Conservation (phyloP, 1,140 invertebrate species). For the Bombus superbus region DNA sequence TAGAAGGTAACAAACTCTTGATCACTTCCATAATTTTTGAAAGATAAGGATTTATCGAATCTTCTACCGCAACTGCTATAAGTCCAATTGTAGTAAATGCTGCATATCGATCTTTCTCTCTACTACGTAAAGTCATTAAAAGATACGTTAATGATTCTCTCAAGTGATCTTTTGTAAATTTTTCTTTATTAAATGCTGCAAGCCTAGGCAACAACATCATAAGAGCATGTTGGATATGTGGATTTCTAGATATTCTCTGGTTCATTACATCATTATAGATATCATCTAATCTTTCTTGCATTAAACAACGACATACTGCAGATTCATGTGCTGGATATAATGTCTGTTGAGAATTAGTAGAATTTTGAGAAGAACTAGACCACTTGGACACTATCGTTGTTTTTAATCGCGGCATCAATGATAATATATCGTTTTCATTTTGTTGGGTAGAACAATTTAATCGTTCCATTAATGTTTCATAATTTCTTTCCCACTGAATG, state of each 20-base stretch:
- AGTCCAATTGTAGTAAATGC: slow-evolving; percentile 96
- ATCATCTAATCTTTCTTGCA: slow-evolving; percentile 92
- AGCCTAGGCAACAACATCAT: slow-evolving; percentile 95
- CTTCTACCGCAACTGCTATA: slow-evolving; percentile 94
- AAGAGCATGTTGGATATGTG: slow-evolving; percentile 94
- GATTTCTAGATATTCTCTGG: slow-evolving; percentile 89
- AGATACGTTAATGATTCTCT: slow-evolving; percentile 91
- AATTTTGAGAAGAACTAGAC: slow-evolving; percentile 73
- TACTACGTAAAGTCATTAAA: slow-evolving; percentile 88
- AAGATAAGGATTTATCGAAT: slow-evolving; percentile 91
- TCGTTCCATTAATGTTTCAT: slow-evolving; percentile 87
- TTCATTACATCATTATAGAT: slow-evolving; percentile 92
- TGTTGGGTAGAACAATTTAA: slow-evolving; percentile 80
- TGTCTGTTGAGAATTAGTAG: slow-evolving; percentile 68
- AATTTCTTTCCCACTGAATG: slow-evolving; percentile 92
- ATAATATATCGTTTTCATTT: slow-evolving; percentile 84
- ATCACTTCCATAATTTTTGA: slow-evolving; percentile 94
- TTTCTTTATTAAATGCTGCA: slow-evolving; percentile 95
- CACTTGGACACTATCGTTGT: slow-evolving; percentile 85
- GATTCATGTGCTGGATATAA: slow-evolving; percentile 89
- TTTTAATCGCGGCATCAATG: slow-evolving; percentile 84
- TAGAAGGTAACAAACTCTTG: slow-evolving; percentile 90
- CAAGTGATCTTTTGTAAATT: slow-evolving; percentile 91
- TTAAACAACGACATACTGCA: slow-evolving; percentile 91
- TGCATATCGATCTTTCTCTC: slow-evolving; percentile 92